Conservation (phyloP, 2,113 vertebrate species). For the Leptocoma aspasia region DNA sequence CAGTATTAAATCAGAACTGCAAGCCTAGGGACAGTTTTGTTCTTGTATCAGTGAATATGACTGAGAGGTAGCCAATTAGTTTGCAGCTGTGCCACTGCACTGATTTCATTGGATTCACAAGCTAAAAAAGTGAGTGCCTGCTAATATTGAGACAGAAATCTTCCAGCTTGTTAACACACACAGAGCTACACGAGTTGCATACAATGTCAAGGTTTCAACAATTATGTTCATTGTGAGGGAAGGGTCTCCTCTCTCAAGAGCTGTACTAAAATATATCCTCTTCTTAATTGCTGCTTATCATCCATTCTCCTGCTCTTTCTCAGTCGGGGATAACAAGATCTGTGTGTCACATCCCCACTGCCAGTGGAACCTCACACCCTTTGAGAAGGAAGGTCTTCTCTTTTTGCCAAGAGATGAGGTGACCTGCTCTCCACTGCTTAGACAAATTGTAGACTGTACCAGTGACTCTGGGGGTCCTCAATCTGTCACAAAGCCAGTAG, state of each 20-base stretch:
- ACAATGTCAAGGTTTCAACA: fast-evolving
- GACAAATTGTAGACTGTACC: background rate
- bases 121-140: background rate
- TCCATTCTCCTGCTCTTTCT: background rate
- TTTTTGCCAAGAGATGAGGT: background rate
- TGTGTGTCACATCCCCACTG: background rate
- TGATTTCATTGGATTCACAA: background rate
- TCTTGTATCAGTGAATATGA: background rate
- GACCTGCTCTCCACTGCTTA: background rate
- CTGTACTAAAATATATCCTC: background rate
- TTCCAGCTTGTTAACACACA: background rate
- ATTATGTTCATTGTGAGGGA: background rate
- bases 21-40: background rate
- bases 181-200: background rate
- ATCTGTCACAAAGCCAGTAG: background rate
- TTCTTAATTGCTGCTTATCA: background rate
- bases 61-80: background rate
- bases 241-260: background rate
- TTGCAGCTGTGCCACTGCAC: background rate
- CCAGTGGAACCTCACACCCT: fast-evolving
- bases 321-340: background rate
- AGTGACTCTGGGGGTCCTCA: background rate
- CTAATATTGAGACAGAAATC: background rate
- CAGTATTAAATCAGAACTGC: background rate
- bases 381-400: background rate